A percentile compares a stretch with the other conserved stretches of the same genome.
phyloP scores from a whole-genome alignment of 2,113 vertebrate species.

The Xyliphius kryptos region DNA sequence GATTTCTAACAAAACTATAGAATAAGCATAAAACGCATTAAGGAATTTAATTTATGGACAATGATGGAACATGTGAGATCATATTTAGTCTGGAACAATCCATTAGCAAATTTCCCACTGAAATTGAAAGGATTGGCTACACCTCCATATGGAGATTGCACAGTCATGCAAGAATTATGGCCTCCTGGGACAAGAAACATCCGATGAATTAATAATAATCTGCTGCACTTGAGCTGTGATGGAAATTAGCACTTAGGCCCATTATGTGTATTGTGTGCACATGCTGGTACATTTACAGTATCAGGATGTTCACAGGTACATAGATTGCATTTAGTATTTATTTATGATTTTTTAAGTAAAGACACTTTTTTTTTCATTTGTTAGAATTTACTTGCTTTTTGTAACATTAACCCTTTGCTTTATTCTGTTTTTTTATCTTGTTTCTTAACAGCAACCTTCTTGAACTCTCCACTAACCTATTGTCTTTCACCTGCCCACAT shows the following conservation, averaged over 20 bases:
- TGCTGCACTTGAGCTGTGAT: slow-evolving; percentile 21
- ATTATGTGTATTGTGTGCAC: slow-evolving; percentile 24
- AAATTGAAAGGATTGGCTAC: slow-evolving; percentile 50
- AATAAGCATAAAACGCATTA: slow-evolving; percentile 3
- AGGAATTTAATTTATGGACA: slow-evolving; percentile 36
- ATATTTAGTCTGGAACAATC: slow-evolving; percentile 46
- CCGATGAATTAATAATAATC: slow-evolving; percentile 58
- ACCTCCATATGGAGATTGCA: slow-evolving; percentile 54
- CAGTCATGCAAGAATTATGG: slow-evolving; percentile 59
- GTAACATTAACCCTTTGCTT: too few species aligned
- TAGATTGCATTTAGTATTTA: neutral
- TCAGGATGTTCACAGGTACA: too few species aligned
- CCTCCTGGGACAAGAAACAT: slow-evolving; percentile 43
- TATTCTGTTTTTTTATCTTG: too few species aligned
- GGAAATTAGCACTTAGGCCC: slow-evolving; percentile 13
- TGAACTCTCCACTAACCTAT: neutral
- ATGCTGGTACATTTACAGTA: too few species aligned
- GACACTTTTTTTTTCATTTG: neutral
- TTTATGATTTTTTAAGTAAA: neutral
- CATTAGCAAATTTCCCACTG: slow-evolving; percentile 55
- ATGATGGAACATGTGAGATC: slow-evolving; percentile 61
- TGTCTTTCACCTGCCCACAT: neutral
- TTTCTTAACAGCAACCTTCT: too few species aligned
- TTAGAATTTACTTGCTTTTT: too few species aligned
- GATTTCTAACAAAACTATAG: neutral